Conservation (phyloP, 2,797 vertebrate species). For the Pagetopsis macropterus region DNA sequence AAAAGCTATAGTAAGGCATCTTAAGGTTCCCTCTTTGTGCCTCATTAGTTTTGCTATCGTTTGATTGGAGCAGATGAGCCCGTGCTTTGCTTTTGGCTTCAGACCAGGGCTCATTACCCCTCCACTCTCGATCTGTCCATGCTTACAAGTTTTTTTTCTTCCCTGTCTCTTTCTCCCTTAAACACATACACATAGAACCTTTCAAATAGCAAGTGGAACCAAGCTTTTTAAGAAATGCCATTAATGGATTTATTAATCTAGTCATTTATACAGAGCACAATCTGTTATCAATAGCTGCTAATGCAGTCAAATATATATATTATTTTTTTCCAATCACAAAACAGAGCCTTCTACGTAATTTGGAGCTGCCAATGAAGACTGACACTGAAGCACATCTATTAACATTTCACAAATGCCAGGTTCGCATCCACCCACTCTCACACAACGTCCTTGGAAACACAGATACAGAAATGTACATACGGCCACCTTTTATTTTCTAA, state of each 20-base stretch:
- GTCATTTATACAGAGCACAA: conserved; percentile 36
- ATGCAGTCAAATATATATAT: conserved; percentile 42
- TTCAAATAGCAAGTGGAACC: conserved; percentile 24
- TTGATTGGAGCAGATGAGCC: conserved; percentile 78
- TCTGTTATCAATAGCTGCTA: conserved; percentile 43
- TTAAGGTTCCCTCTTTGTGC: conserved; percentile 59
- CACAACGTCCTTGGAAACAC: conserved; percentile 42
- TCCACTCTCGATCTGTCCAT: conserved; percentile 41
- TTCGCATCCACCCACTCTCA: conserved; percentile 57
- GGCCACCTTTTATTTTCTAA: conserved; percentile 50
- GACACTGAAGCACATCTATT: conserved; percentile 48
- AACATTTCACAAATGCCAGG: conserved; percentile 58
- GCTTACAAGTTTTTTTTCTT: conserved; percentile 4
- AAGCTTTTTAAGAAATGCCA: conserved; percentile 28
- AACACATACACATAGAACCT: background rate
- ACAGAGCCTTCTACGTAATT: conserved; percentile 38
- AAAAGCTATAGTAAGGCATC: conserved; percentile 47
- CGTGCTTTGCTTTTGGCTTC: conserved; percentile 72
- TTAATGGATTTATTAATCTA: conserved; percentile 42
- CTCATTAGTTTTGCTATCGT: conserved; percentile 74
- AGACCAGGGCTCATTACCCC: conserved; percentile 72
- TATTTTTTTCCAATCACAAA: background rate
- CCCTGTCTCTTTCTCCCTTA: background rate
- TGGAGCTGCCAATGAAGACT: conserved; percentile 52
- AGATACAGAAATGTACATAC: conserved; percentile 45